A percentile compares a stretch with the other conserved stretches of the same genome.
These are phyloP conservation scores for Heterochromis multidens DNA, from an alignment of 2,113 vertebrate genomes.

Conservation along the genomic window DNA sequence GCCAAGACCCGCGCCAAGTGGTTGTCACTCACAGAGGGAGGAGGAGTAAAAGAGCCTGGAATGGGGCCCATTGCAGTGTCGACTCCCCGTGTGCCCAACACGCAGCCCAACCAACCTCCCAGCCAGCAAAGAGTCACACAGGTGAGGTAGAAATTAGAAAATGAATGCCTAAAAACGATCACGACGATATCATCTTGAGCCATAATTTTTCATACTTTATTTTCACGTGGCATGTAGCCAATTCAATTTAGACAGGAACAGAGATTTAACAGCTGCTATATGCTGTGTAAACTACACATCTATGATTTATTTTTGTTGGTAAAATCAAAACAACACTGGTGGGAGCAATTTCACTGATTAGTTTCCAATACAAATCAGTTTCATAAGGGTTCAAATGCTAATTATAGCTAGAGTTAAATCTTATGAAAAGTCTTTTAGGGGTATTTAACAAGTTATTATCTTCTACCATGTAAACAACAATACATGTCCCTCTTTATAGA, in stretches of 20 bases:
- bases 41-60: constrained; percentile 60
- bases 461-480: background rate
- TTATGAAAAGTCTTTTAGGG: background rate
- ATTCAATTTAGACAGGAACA: background rate
- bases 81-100: constrained; percentile 67
- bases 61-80: constrained; percentile 64
- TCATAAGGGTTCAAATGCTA: background rate
- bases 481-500: background rate
- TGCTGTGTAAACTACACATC: background rate
- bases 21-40: constrained; percentile 89
- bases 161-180: background rate
- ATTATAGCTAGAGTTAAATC: background rate
- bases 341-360: constrained; percentile 29
- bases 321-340: background rate
- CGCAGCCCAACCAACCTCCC: constrained; percentile 58
- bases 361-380: constrained; percentile 4
- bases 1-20: constrained; percentile 91
- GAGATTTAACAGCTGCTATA: constrained; percentile 28
- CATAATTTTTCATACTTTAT: background rate
- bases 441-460: background rate
- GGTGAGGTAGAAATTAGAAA: constrained; percentile 37
- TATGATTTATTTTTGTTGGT: constrained; percentile 21
- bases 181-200: background rate
- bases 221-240: constrained; percentile 4
- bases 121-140: constrained; percentile 89